Evolutionary conservation across 2,888 invertebrate species (phyloP).

Genomic region (Pterostichus niger): DNA sequence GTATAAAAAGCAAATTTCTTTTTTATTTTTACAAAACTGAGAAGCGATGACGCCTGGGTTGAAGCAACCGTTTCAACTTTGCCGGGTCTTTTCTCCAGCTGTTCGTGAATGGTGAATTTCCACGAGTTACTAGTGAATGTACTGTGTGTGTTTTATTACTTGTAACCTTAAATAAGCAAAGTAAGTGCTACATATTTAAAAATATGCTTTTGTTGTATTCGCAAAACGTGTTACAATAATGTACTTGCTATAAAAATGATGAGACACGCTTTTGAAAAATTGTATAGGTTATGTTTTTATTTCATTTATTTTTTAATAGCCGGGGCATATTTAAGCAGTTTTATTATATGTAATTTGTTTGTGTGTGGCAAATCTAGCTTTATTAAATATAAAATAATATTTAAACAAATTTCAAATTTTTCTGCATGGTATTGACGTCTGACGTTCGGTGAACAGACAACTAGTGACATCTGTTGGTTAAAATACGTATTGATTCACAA

Average conservation of each 20-base stretch:
- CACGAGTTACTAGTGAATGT: constrained; percentile 64
- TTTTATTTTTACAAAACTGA: constrained; percentile 21
- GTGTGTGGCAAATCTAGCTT: not conserved
- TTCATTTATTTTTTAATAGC: constrained; percentile 26
- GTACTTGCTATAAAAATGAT: not conserved
- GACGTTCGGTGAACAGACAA: constrained; percentile 11
- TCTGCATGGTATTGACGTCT: constrained; percentile 38
- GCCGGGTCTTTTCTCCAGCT: constrained; percentile 62
- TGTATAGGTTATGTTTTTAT: constrained; percentile 54
- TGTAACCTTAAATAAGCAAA: constrained; percentile 50
- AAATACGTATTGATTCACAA: not conserved
- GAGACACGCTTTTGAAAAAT: constrained; percentile 2
- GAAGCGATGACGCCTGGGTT: constrained; percentile 22
- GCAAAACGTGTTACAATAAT: not conserved
- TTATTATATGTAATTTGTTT: not conserved
- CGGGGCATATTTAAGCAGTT: not conserved
- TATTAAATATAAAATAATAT: not conserved
- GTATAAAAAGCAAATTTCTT: too few relatives aligned
- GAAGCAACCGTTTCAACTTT: constrained; percentile 46
- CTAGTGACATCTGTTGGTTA: constrained; percentile 63
- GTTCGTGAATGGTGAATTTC: constrained; percentile 46
- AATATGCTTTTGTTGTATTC: constrained; percentile 19
- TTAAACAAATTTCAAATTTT: constrained; percentile 16
- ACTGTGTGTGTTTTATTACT: constrained; percentile 48
- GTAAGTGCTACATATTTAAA: constrained; percentile 40